Evolutionary conservation across 2,888 invertebrate genomes (phyloP).

Genomic region (Lydus trimaculatus): DNA sequence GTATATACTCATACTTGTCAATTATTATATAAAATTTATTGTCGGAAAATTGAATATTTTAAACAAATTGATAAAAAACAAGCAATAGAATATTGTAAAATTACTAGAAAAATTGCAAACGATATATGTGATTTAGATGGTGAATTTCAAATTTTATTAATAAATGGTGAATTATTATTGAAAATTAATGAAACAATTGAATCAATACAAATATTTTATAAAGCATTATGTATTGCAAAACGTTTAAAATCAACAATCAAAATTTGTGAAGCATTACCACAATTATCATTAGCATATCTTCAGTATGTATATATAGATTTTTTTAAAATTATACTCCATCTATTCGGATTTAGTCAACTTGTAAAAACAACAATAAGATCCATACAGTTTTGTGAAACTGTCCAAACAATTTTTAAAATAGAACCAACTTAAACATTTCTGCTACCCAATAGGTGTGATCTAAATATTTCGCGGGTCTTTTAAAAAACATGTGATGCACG

Average conservation of each 20-base stretch:
- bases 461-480: too few species aligned
- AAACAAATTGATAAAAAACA: constrained; percentile 58
- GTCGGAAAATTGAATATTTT: constrained; percentile 57
- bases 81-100: constrained; percentile 61
- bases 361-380: too few species aligned
- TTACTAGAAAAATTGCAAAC: constrained; percentile 64
- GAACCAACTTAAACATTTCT: too few species aligned
- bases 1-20: constrained; percentile 60
- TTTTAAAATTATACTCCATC: not conserved
- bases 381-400: too few species aligned
- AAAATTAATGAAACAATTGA: constrained; percentile 61
- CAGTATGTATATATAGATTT: too few species aligned
- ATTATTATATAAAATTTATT: constrained; percentile 60
- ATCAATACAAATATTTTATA: constrained; percentile 63
- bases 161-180: constrained; percentile 65
- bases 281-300: constrained; percentile 65
- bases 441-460: too few species aligned
- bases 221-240: constrained; percentile 61
- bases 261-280: constrained; percentile 64
- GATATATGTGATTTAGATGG: constrained; percentile 62
- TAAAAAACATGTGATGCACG: too few species aligned
- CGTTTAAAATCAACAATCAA: constrained; percentile 58
- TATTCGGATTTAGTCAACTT: not conserved
- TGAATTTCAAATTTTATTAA: constrained; percentile 63
- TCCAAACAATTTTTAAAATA: too few species aligned